A percentile compares a stretch with the other conserved stretches of the same genome.
Conservation (phyloP, 2,113 vertebrate species). For the Lepidothrix coronata region DNA sequence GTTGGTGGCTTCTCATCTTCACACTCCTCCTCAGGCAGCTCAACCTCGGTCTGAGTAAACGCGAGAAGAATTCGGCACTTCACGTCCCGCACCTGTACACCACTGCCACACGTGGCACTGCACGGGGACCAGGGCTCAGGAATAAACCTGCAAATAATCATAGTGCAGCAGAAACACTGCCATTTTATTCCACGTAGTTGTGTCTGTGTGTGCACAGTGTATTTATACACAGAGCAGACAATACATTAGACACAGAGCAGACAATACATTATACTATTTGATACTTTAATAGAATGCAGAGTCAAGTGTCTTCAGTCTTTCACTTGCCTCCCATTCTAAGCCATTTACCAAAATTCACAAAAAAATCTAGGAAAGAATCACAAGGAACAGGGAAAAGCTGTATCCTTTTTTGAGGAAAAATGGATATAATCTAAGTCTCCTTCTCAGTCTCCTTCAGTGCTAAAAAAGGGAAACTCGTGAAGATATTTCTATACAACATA, state of each 20-base stretch:
- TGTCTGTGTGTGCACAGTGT: not conserved
- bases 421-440: not conserved
- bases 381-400: not conserved
- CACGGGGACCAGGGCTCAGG: constrained; percentile 88
- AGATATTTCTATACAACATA: not conserved
- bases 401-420: not conserved
- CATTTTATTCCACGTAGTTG: not conserved
- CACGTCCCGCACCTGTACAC: constrained; percentile 80
- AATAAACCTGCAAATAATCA: constrained; percentile 77
- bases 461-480: not conserved
- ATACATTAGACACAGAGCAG: not conserved
- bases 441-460: not conserved
- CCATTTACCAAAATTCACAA: not conserved
- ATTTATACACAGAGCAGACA: not conserved
- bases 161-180: not conserved
- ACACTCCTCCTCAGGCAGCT: constrained; percentile 89
- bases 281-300: not conserved
- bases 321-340: not conserved
- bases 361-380: not conserved
- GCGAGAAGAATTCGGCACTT: constrained; percentile 85
- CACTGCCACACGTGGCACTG: constrained; percentile 83
- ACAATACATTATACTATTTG: too few species aligned
- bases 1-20: constrained; percentile 68
- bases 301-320: not conserved
- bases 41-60: constrained; percentile 85